Base-by-base conservation (phyloP, 2,888 invertebrate species). In the Eupithecia insigniata region DNA sequence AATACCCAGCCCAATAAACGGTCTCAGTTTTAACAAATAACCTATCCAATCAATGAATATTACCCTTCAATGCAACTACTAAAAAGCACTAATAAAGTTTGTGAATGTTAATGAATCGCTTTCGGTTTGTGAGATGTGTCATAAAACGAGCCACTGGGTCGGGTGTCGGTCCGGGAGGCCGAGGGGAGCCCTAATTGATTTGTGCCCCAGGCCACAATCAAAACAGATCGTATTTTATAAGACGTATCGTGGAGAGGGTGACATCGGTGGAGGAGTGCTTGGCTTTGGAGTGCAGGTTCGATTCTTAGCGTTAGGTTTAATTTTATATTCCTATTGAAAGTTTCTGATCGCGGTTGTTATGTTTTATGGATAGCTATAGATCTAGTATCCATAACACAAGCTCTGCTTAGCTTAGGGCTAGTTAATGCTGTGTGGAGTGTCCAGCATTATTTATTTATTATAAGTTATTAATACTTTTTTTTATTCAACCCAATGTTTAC, bases 151-250 rank as follows among this genome's bases (percentile, higher is more conserved):
- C 94, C 93, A 93, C 94, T 93, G 94, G 93, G 87, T 89, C 90
- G 89, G 89, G 88, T 92, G 92, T 92, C 90, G 90, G 87, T 89
- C 79, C 80, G 86, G 90, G 87, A 87, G 88, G 87, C 84, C 86
- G 81, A 75, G 84, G 87, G 86, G 92, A 84, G 86, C 84, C 91
- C 93, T 94, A 94, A 94, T 94, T 94, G 94, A 94, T 94, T 93
- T 93, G 94, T 93, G 94, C 94, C 94, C 93, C 92, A 90, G 94
- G 94, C 94, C 93, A 94, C 93, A 94, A 94, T 94, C 94, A 94
- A 94, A 94, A 94, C 94, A 94, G 94, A 94, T 94, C 94, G 94
- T 93, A 93, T 93, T 94, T 94, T 94, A 94, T 93, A 94, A 93
- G 94, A 93, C 88, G 90, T 90, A 93, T 87, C 83, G 81, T 79